These are phyloP conservation scores for Laticauda laticaudata DNA, from an alignment of 2,113 vertebrate genomes.

Conservation along the genomic window DNA sequence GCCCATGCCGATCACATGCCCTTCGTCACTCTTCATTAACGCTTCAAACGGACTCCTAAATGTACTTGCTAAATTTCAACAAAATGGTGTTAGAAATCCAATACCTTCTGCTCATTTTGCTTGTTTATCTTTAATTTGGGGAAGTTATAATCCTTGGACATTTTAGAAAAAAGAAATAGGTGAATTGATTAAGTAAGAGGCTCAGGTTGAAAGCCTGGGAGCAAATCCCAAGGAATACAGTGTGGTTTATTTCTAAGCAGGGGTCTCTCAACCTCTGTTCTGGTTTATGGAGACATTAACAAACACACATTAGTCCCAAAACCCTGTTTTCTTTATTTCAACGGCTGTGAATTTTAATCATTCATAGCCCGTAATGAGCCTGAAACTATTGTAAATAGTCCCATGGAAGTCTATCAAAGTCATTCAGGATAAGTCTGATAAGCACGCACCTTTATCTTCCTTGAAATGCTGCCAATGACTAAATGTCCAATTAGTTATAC, in stretches of 20 bases:
- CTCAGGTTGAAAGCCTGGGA: not conserved
- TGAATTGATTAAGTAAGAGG: not conserved
- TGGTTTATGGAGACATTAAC: too few relatives aligned
- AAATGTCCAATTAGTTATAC: too few relatives aligned
- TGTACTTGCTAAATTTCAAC: constrained; percentile 59
- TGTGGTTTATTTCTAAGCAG: not conserved
- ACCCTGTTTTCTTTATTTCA: too few relatives aligned
- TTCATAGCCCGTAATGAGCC: too few relatives aligned
- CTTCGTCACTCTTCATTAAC: constrained; percentile 65
- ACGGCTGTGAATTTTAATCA: too few relatives aligned
- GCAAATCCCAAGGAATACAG: not conserved
- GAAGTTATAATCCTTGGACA: not conserved
- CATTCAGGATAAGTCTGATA: too few relatives aligned
- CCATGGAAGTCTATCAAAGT: too few relatives aligned
- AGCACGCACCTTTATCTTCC: too few relatives aligned
- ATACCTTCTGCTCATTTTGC: not conserved
- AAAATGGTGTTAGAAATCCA: not conserved
- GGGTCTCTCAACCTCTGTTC: not conserved
- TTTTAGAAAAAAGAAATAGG: not conserved
- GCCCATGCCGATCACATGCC: constrained; percentile 69
- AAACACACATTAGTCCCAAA: too few relatives aligned
- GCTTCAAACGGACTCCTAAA: constrained; percentile 68
- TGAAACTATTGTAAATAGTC: too few relatives aligned
- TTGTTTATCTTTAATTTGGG: not conserved
- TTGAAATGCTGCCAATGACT: too few relatives aligned